Conservation (phyloP, 1,140 invertebrate species). For the Hyposmocoma kahamanoa region DNA sequence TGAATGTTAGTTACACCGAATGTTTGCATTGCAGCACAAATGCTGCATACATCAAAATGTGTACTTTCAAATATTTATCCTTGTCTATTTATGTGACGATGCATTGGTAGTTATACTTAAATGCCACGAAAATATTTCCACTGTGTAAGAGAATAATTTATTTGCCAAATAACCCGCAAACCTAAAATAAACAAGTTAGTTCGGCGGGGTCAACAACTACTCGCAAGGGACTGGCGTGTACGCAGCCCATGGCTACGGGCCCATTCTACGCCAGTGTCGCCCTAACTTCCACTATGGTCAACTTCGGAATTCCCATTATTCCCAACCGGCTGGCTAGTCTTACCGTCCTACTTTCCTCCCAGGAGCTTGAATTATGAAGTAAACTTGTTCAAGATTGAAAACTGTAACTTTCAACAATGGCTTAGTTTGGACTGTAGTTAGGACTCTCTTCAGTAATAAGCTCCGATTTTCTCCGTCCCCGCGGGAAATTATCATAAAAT, state of each 20-base stretch:
- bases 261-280: conserved; percentile 22
- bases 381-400: conserved; percentile 55
- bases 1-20: no score
- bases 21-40: no score
- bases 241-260: conserved; percentile 9
- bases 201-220: not conserved
- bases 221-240: conserved; percentile 21
- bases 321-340: conserved; percentile 22
- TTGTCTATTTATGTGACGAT: no score
- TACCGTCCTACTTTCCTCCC: conserved; percentile 31
- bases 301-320: conserved; percentile 33
- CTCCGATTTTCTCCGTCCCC: conserved; percentile 37
- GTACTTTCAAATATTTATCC: no score
- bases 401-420: conserved; percentile 54
- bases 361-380: conserved; percentile 50
- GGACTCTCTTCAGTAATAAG: conserved; percentile 33
- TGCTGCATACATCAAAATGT: no score
- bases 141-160: no score
- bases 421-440: conserved; percentile 29
- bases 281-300: conserved; percentile 30
- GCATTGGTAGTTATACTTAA: no score
- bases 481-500: conserved; percentile 20
- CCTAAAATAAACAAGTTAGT: not conserved
- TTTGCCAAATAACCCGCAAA: no score
- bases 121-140: no score